Conservation (phyloP, 2,113 vertebrate genomes). For the zebrafish (Danio rerio) region GRCz12tu NC_133190.1:19249001-19249500, state of each 20-base stretch:
- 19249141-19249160: too few species aligned
- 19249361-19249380: conserved; percentile 97
- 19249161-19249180: too few species aligned
- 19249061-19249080: too few species aligned
- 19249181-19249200: too few species aligned
- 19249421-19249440: background rate
- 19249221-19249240: background rate
- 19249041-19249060: too few species aligned
- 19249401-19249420: conserved; percentile 43
- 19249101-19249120: too few species aligned
- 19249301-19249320: conserved; percentile 88
- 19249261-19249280: conserved; percentile 88
- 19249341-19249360: conserved; percentile 96
- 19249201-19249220: too few species aligned
- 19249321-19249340: conserved; percentile 91
- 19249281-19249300: conserved; percentile 91
- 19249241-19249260: background rate
- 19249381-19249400: conserved; percentile 46
- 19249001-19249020: too few species aligned
- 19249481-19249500: conserved; percentile 34
- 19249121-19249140: too few species aligned
- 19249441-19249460: conserved; percentile 31
- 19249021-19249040: too few species aligned
- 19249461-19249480: conserved; percentile 49
- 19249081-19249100: too few species aligned